Conservation (phyloP, 2,888 invertebrate species). For the Tromatobia lineatoria region DNA sequence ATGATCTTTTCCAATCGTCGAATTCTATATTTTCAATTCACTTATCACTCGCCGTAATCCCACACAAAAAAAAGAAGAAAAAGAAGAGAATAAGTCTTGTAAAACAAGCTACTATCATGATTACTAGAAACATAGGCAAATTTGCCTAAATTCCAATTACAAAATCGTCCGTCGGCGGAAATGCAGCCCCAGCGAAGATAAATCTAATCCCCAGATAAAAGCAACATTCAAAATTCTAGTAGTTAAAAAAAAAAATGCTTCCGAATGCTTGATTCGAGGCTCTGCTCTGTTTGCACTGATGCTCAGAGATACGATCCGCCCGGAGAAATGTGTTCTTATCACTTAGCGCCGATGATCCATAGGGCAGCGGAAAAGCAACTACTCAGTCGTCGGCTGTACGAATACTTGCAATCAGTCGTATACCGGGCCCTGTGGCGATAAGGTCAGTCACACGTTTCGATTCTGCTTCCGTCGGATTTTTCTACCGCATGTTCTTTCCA, state of each 20-base stretch:
- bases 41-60: too few relatives aligned
- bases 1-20: too few relatives aligned
- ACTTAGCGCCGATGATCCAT: slow-evolving; percentile 45
- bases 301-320: slow-evolving; percentile 7
- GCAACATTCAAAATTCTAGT: neutral
- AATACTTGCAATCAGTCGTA: slow-evolving; percentile 73
- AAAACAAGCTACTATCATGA: too few relatives aligned
- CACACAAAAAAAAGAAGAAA: too few relatives aligned
- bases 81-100: too few relatives aligned
- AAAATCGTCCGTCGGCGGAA: neutral
- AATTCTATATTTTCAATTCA: too few relatives aligned
- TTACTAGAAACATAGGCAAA: too few relatives aligned
- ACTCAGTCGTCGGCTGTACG: slow-evolving; percentile 38
- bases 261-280: neutral
- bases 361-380: slow-evolving; percentile 29
- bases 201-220: neutral
- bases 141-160: too few relatives aligned
- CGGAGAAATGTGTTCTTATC: slow-evolving; percentile 38
- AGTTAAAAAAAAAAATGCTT: neutral
- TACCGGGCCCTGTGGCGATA: slow-evolving; percentile 73
- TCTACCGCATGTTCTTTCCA: slow-evolving; percentile 4
- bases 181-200: neutral
- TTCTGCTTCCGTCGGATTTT: slow-evolving; percentile 23
- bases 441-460: slow-evolving; percentile 64
- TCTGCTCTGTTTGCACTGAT: slow-evolving; percentile 11